These are phyloP conservation scores for Spinibarbus caldwelli DNA, from an alignment of 2,797 vertebrate species.

Conservation along the genomic window DNA sequence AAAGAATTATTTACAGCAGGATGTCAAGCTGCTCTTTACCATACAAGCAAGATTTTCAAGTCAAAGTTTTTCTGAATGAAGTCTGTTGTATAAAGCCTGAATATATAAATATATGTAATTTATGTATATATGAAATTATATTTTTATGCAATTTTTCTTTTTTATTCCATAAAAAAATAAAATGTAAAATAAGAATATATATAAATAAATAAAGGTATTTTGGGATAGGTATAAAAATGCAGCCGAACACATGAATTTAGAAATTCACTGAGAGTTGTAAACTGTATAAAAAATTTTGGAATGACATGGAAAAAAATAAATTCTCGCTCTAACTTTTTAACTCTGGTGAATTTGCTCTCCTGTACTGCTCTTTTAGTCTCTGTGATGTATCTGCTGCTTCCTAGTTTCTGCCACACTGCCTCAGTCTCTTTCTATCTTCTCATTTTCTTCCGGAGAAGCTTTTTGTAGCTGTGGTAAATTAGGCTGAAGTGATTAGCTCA, in stretches of 20 bases:
- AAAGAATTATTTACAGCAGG: conserved; percentile 6
- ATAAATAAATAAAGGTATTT: no score
- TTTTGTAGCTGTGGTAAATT: conserved; percentile 78
- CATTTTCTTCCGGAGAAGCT: conserved; percentile 40
- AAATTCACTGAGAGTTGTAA: no score
- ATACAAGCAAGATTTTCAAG: background rate
- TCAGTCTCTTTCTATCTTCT: conserved; percentile 2
- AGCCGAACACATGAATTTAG: no score
- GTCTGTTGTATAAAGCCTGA: background rate
- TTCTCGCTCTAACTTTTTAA: no score
- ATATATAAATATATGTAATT: background rate
- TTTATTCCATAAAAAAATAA: no score
- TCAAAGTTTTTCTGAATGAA: background rate
- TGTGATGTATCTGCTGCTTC: background rate
- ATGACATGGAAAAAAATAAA: no score
- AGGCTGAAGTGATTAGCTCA: conserved; percentile 81
- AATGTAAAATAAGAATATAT: no score
- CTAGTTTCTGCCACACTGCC: conserved; percentile 11
- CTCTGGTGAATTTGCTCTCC: background rate
- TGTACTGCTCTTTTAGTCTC: background rate
- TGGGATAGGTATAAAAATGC: no score
- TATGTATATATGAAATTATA: no score
- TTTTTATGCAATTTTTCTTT: no score
- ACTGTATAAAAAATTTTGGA: background rate
- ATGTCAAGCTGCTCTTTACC: background rate